phyloP scores from a whole-genome alignment of 2,888 invertebrate species.

The Heteromurus nitidus region DNA sequence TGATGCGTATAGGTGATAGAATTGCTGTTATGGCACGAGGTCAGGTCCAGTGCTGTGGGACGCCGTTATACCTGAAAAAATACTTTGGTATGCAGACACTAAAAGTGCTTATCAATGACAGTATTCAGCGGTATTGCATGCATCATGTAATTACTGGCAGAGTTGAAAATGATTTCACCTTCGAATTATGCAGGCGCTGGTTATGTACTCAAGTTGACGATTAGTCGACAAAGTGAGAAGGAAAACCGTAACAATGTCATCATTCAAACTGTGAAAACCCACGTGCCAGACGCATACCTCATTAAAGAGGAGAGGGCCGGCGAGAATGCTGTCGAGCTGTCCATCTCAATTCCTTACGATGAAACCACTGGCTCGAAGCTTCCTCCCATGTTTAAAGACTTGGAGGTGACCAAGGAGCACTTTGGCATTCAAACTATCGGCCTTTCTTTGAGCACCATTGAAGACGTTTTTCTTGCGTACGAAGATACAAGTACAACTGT shows the following conservation, averaged over 20 bases:
- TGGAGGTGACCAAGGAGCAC: constrained; percentile 81
- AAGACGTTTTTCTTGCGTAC: constrained; percentile 92
- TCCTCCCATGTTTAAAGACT: constrained; percentile 79
- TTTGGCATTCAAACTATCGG: constrained; percentile 87
- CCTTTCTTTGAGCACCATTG: constrained; percentile 90
- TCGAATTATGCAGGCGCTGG: constrained; percentile 83
- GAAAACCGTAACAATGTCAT: constrained; percentile 66
- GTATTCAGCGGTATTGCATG: no score
- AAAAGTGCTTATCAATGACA: no score
- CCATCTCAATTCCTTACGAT: constrained; percentile 74
- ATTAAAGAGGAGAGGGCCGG: constrained; percentile 40
- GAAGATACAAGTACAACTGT: background rate
- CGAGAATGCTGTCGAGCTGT: constrained; percentile 66
- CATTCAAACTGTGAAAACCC: constrained; percentile 75
- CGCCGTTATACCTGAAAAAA: constrained; percentile 87
- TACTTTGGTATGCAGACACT: constrained; percentile 77
- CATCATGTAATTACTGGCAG: no score
- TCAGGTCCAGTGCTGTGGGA: constrained; percentile 84
- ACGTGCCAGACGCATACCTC: constrained; percentile 76
- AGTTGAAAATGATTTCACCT: no score
- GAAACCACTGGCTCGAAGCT: constrained; percentile 78
- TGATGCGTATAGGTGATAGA: constrained; percentile 88
- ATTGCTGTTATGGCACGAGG: constrained; percentile 91
- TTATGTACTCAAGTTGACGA: constrained; percentile 83
- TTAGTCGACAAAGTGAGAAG: background rate